Evolutionary conservation across 2,113 vertebrate genomes (phyloP).

Genomic region (Erinaceus europaeus): DNA sequence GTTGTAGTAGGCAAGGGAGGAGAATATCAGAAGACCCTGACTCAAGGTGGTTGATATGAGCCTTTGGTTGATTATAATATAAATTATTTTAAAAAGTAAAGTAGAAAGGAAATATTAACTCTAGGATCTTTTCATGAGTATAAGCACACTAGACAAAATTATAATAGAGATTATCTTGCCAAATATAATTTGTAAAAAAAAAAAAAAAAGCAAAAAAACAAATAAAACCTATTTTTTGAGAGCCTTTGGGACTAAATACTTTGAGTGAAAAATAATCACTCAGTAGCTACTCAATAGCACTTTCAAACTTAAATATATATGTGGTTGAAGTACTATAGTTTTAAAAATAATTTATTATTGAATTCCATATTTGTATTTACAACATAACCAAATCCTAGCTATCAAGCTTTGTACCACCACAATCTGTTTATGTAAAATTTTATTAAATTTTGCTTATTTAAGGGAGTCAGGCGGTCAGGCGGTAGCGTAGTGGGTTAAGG

Average conservation of each 20-base stretch:
- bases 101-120: background rate
- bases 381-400: slow-evolving; percentile 4
- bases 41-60: no score
- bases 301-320: no score
- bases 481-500: no score
- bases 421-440: background rate
- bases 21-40: background rate
- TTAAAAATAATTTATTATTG: no score
- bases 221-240: no score
- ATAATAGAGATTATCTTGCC: background rate
- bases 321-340: no score
- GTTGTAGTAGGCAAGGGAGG: background rate
- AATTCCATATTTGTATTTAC: no score
- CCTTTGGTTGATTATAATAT: background rate
- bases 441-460: background rate
- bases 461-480: no score
- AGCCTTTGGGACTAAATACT: background rate
- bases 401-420: background rate
- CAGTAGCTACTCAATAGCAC: no score
- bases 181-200: background rate
- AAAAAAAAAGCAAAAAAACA: no score
- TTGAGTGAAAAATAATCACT: background rate
- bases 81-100: background rate
- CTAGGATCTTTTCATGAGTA: background rate
- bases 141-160: background rate